Conservation (phyloP, 2,113 vertebrate species). For the Sylvietta virens region DNA sequence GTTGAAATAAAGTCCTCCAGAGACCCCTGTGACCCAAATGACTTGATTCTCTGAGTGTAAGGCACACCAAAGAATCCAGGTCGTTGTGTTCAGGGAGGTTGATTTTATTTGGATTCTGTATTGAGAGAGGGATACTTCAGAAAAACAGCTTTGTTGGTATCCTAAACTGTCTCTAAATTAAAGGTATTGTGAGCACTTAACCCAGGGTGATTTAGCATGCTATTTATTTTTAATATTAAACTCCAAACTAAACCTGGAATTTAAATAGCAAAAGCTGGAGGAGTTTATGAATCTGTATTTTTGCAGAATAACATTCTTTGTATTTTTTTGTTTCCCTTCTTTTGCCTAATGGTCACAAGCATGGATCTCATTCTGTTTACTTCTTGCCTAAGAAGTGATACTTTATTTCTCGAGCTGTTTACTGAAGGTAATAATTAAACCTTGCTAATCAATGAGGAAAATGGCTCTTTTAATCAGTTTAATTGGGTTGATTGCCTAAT, state of each 20-base stretch:
- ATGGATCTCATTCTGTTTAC: not conserved
- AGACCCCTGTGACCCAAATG: not conserved
- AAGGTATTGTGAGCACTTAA: not conserved
- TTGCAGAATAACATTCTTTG: not conserved
- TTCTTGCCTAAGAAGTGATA: not conserved
- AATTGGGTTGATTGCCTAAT: not conserved
- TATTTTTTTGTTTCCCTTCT: not conserved
- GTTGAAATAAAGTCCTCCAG: not conserved
- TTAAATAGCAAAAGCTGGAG: not conserved
- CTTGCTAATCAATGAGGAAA: not conserved
- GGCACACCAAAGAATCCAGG: not conserved
- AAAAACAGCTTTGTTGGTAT: not conserved
- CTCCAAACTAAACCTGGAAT: not conserved
- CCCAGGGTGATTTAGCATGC: not conserved
- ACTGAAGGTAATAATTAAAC: not conserved
- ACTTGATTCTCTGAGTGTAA: not conserved
- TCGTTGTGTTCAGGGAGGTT: not conserved
- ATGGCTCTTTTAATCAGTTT: not conserved
- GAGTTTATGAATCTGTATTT: not conserved
- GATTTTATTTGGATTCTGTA: not conserved
- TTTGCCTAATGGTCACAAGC: not conserved
- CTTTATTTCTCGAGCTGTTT: not conserved
- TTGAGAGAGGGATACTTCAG: not conserved
- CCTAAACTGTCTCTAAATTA: not conserved
- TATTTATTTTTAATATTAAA: constrained; percentile 2